A percentile compares a stretch with the other conserved stretches of the same genome.
Conservation (phyloP, 2,113 vertebrate species). For the Rattus rattus region DNA sequence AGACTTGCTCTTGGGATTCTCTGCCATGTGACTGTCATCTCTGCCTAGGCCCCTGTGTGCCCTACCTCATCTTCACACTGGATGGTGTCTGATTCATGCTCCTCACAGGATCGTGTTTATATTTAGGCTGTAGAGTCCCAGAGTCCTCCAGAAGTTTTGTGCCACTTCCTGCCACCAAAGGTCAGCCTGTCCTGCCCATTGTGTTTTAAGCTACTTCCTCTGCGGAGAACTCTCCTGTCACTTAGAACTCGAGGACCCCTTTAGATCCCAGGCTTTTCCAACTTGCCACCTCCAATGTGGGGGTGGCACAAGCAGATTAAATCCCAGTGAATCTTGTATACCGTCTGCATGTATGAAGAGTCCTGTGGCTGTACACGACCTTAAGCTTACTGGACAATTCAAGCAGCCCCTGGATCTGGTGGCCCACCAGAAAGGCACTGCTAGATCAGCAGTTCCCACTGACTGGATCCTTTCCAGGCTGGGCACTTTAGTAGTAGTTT, state of each 20-base stretch:
- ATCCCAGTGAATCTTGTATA: background rate
- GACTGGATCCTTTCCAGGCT: background rate
- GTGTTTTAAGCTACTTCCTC: background rate
- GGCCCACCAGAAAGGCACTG: background rate
- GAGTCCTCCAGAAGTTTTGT: background rate
- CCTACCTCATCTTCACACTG: background rate
- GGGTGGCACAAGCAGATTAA: background rate
- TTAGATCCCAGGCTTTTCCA: background rate
- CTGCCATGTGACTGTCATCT: no score
- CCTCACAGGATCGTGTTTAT: fast-evolving
- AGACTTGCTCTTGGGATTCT: background rate
- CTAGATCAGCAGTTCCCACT: background rate
- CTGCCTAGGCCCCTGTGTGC: background rate
- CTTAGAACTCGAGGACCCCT: background rate
- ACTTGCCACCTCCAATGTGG: background rate
- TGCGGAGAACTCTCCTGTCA: background rate
- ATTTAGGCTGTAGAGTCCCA: background rate
- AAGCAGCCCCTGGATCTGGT: background rate
- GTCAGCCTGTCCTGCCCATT: background rate
- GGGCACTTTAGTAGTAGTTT: background rate
- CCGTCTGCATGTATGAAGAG: background rate
- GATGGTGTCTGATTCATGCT: background rate
- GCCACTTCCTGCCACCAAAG: background rate
- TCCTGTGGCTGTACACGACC: background rate
- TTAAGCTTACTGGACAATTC: background rate